Percentiles rank a stretch among this genome's conserved stretches.
phyloP scores from a whole-genome alignment of 2,797 vertebrate species.

The Lophius americanus region DNA sequence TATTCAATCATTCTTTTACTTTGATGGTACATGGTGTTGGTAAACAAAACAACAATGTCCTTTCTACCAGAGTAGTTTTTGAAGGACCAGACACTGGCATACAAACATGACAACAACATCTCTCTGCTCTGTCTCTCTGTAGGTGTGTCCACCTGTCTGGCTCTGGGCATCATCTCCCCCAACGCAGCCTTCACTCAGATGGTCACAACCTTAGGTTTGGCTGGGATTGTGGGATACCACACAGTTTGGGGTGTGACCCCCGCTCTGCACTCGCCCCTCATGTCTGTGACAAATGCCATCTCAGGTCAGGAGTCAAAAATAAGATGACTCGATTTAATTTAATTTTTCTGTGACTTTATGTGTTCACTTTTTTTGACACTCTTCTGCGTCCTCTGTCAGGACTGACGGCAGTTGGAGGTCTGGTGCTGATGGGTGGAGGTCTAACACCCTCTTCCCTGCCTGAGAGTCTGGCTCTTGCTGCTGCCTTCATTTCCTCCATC shows the following conservation, averaged over 20 bases:
- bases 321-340: not conserved
- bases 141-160: constrained; percentile 81
- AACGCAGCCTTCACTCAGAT: constrained; percentile 85
- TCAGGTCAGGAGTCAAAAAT: constrained; percentile 75
- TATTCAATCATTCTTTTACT: too few species aligned
- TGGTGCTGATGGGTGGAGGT: constrained; percentile 86
- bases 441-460: constrained; percentile 80
- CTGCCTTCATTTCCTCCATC: constrained; percentile 87
- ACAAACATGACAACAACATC: too few species aligned
- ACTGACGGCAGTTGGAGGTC: constrained; percentile 86
- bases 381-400: constrained; percentile 62
- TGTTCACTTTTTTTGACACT: not conserved
- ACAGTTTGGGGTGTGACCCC: constrained; percentile 84
- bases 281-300: constrained; percentile 86
- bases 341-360: not conserved
- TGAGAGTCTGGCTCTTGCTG: constrained; percentile 81
- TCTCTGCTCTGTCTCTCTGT: constrained; percentile 24
- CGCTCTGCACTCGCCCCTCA: constrained; percentile 85
- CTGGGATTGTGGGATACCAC: constrained; percentile 84
- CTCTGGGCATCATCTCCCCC: constrained; percentile 77
- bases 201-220: constrained; percentile 85
- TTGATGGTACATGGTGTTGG: too few species aligned
- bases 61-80: not conserved
- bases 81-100: not conserved
- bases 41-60: not conserved